Evolutionary conservation across 2,113 vertebrate genomes (phyloP), one percentile per base, ranked within the genome.

Genomic region (Indri indri): DNA sequence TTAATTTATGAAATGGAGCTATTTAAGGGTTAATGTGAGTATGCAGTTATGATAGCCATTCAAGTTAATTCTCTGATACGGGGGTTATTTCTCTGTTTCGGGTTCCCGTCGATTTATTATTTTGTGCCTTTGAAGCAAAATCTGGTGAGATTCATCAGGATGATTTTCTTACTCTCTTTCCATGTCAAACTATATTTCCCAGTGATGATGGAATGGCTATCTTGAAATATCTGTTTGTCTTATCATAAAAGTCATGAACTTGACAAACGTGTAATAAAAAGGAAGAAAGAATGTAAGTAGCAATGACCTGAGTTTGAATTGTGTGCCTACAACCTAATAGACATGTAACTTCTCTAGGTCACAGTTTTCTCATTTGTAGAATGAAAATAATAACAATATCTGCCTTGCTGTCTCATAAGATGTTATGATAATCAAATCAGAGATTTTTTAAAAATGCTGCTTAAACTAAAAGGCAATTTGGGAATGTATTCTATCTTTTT

Each of bases 401-500:
- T 68, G 23, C 18, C 25, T 71, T 89, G 37, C 93, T 96, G 32
- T 42, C 37, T 80, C 37, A 50, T 37, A 8, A 59, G 52, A 45
- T 54, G 11, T 71, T 93, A 81, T 68, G 14, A 83, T 17, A 89
- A 83, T 82, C n/a, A 83, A 94, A 90, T 83, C 68, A 90, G 40
- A 59, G 83, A 17, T 37, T 82, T 92, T 80, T 2, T 12, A 52
- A 95, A 97, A 96, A 91, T 42, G 2, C 6, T 95, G 86, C 10
- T 94, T 71, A 70, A 90, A 63, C 40, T 40, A 18, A 65, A 91
- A 91, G 86, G 9, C 30, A 45, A 32, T 8, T 13, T 76, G 70
- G 6, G 86, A 61, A 83, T 73, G 8, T 45, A 57, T 12, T 76
- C 50, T 97, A 8, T 63, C 27, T 6, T 91, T 37, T 88, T 93